Percentiles rank a stretch among this genome's conserved stretches.
Conservation (phyloP, 2,888 invertebrate species). For the Trissonchulus latispiculum region DNA sequence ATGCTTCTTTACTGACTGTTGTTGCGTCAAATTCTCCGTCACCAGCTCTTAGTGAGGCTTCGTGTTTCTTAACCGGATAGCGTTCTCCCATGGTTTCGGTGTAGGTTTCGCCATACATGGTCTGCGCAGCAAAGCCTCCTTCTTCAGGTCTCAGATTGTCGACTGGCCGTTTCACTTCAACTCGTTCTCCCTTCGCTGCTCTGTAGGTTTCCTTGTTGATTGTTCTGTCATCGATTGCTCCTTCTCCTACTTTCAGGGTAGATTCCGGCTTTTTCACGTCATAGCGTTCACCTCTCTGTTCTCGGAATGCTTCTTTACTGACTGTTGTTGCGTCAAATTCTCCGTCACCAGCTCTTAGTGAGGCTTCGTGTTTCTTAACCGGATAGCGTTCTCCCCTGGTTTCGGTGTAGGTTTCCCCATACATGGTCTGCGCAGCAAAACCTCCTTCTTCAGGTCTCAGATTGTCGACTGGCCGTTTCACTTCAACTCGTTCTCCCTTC, state of each 20-base stretch:
- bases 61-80: not conserved
- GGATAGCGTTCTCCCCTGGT: no score
- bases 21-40: conserved; percentile 4
- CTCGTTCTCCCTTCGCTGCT: conserved; percentile 4
- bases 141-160: not conserved
- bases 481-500: no score
- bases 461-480: no score
- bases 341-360: no score
- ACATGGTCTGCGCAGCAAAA: no score
- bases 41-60: not conserved
- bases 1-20: not conserved
- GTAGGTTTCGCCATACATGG: not conserved
- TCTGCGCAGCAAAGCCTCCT: not conserved
- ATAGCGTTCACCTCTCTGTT: not conserved
- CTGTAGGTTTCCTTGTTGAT: conserved; percentile 1
- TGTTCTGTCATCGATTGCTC: not conserved
- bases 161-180: not conserved
- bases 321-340: no score
- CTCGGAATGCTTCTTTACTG: not conserved
- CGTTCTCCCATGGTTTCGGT: not conserved
- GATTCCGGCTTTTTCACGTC: not conserved
- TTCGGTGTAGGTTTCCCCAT: no score
- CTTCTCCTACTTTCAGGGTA: not conserved
- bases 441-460: no score
- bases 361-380: no score